phyloP scores from a whole-genome alignment of 2,113 vertebrate genomes.

The Oxyruncus cristatus region DNA sequence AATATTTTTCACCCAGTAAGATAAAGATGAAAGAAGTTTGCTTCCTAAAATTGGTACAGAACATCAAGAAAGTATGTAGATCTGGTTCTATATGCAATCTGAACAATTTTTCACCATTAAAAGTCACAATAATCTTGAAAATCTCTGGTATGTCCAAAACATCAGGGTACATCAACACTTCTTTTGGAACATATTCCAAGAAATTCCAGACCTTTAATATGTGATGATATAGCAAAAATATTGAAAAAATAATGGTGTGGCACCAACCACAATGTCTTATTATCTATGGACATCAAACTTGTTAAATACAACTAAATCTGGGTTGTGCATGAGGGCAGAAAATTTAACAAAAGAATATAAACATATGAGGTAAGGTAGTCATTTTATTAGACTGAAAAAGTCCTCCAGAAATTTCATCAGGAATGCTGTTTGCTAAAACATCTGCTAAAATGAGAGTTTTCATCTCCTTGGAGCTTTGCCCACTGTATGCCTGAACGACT shows the following conservation, averaged over 20 bases:
- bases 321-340: background rate
- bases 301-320: background rate
- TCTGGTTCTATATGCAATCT: background rate
- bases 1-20: background rate
- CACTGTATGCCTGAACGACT: background rate
- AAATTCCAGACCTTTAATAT: background rate
- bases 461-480: background rate
- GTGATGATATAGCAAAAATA: background rate
- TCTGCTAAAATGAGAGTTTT: conserved; percentile 8
- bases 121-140: background rate
- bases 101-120: background rate
- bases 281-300: background rate
- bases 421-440: background rate
- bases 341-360: background rate
- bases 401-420: background rate
- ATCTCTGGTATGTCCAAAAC: background rate
- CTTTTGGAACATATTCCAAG: background rate
- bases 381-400: background rate
- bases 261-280: background rate
- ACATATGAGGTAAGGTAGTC: background rate
- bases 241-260: background rate
- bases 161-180: background rate
- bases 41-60: background rate
- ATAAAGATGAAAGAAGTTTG: conserved; percentile 25
- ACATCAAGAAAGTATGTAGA: background rate